A percentile compares a stretch with the other conserved stretches of the same genome.
Evolutionary conservation across 2,888 invertebrate genomes (phyloP).

Genomic region (Epiblema foenella): DNA sequence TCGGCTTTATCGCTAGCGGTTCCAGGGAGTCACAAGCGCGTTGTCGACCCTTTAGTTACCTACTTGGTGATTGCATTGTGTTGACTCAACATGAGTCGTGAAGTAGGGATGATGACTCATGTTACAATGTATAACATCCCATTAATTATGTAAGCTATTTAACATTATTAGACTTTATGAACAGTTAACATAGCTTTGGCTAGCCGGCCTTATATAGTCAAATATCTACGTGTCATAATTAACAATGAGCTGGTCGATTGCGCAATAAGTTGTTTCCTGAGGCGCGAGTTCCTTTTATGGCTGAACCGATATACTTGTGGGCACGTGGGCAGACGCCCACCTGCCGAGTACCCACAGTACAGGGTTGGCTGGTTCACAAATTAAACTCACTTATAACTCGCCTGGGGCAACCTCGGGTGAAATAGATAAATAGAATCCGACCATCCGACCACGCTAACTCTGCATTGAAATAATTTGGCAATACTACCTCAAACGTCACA

Average conservation of each 20-base stretch:
- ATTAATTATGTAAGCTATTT: slow-evolving; percentile 21
- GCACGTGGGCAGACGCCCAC: slow-evolving; percentile 42
- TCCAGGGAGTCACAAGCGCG: too few species aligned
- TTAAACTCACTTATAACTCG: too few species aligned
- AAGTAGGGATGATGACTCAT: too few species aligned
- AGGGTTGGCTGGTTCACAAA: not conserved
- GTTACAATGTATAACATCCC: too few species aligned
- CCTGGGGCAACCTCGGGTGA: too few species aligned
- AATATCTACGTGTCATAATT: slow-evolving; percentile 38
- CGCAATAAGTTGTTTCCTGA: slow-evolving; percentile 44
- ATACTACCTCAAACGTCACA: too few species aligned
- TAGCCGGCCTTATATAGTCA: slow-evolving; percentile 32
- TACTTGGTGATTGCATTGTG: too few species aligned
- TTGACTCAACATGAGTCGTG: too few species aligned
- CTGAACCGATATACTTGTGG: slow-evolving; percentile 39
- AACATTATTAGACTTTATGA: slow-evolving; percentile 14
- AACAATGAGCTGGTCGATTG: slow-evolving; percentile 41
- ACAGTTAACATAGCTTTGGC: slow-evolving; percentile 12
- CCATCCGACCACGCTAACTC: too few species aligned
- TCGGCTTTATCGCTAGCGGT: not conserved
- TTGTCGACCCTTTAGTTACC: too few species aligned
- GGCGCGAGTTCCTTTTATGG: slow-evolving; percentile 43
- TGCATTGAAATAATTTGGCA: too few species aligned
- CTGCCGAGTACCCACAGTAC: slow-evolving; percentile 13
- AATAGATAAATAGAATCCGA: too few species aligned